Evolutionary conservation across 1,140 invertebrate species (phyloP).

Genomic region (Aradophagus sp.): DNA sequence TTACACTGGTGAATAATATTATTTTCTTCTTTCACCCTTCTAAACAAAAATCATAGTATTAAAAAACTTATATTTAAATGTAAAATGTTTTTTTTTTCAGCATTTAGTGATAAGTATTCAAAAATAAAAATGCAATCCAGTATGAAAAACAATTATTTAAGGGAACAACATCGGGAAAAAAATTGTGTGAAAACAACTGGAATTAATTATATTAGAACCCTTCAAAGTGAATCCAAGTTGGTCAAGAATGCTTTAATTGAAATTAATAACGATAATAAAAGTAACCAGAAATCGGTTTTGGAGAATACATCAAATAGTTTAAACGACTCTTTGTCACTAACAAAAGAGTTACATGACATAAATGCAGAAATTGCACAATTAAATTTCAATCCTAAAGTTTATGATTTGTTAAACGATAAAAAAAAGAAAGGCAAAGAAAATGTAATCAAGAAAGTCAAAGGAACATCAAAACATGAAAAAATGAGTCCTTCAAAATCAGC

Average conservation of each 20-base stretch:
- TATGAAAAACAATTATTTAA: not conserved
- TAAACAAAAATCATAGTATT: too few relatives aligned
- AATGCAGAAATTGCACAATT: conserved; percentile 10
- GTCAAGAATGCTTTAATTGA: too few relatives aligned
- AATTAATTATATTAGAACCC: too few relatives aligned
- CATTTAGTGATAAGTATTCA: not conserved
- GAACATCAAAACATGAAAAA: not conserved
- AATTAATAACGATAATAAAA: not conserved
- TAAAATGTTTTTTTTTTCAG: not conserved
- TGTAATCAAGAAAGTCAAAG: not conserved
- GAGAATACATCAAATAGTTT: not conserved
- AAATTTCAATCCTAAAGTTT: conserved; percentile 13
- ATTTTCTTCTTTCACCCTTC: not conserved
- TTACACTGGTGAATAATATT: not conserved
- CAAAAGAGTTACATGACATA: conserved; percentile 2
- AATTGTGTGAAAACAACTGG: too few relatives aligned
- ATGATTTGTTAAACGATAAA: not conserved
- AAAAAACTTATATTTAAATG: not conserved
- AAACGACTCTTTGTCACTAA: conserved; percentile 3
- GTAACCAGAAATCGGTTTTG: not conserved
- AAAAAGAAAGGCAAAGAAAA: not conserved
- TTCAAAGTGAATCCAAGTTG: not conserved
- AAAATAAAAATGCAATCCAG: not conserved
- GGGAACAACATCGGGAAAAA: not conserved
- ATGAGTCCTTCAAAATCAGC: not conserved